Evolutionary conservation across 2,113 vertebrate species (phyloP).

Genomic region (Cercopithecus mona): DNA sequence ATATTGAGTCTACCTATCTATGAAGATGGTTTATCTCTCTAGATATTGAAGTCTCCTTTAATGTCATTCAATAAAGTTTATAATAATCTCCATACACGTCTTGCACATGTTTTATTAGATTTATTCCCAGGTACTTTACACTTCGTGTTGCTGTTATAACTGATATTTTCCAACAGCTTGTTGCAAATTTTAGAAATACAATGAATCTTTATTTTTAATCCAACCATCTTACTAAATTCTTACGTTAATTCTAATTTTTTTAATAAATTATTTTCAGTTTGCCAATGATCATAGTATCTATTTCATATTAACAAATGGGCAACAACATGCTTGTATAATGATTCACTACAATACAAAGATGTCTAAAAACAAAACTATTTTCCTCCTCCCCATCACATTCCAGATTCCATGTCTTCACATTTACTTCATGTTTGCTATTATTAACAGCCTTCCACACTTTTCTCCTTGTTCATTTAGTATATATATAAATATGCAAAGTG

Average conservation of each 20-base stretch:
- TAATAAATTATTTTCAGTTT: not conserved
- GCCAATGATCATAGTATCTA: not conserved
- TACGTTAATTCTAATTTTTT: constrained; percentile 17
- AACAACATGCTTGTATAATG: not conserved
- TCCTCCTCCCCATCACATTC: not conserved
- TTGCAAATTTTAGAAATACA: constrained; percentile 34
- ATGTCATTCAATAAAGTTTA: not conserved
- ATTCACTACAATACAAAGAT: not conserved
- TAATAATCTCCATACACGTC: not conserved
- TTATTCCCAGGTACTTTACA: not conserved
- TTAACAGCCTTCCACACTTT: not conserved
- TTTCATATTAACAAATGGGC: not conserved
- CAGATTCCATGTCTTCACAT: not conserved
- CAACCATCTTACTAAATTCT: not conserved
- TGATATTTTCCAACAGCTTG: not conserved
- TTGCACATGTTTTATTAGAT: not conserved
- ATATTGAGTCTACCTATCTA: constrained; percentile 16
- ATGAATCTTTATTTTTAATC: constrained; percentile 23
- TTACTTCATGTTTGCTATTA: not conserved
- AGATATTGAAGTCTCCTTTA: not conserved
- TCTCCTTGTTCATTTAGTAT: not conserved
- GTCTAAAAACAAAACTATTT: not conserved
- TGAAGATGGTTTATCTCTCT: not conserved
- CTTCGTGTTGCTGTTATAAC: not conserved
- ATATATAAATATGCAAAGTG: not conserved